Base-by-base conservation (phyloP, 2,113 vertebrate genomes). In the Campylorhamphus procurvoides region DNA sequence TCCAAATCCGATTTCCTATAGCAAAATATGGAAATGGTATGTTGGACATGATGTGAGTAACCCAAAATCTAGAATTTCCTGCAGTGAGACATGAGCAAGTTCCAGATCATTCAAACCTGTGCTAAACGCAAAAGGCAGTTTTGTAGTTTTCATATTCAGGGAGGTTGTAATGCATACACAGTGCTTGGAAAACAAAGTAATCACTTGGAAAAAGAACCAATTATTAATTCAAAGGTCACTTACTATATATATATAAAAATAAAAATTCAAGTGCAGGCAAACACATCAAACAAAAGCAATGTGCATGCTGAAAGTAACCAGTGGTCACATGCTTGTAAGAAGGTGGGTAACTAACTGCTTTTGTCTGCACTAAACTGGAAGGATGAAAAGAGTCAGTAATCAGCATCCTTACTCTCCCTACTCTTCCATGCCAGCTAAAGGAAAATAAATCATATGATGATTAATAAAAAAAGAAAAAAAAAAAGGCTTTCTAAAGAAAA, bases 241-340 rank as follows among this genome's bases (percentile, higher is more conserved):
- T 87, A 93, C 53, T 56, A 76, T 81, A 75, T 2, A 87, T 33
- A 58, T 49, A 76, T 31, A 60, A 22, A 62, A 63, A 49, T 33
- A 80, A 4, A 66, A 64, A 80, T 50, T 42, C 23, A 71, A 69
- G 4, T 42, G 9, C 25, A 27, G 17, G 64, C 33, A 55, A 53
- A 87, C 25, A 10, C 25, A 40, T 53, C 14, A 35, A 53, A 79
- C 14, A 76, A 76, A 84, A 93, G 2, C 42, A 31, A 60, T 4
- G 6, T 0, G 6, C 8, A 10, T 4, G 37, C 25, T 15, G 10
- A 62, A 79, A 62, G 19, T 1, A 1, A 37, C 50, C 68, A 18
- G n/a, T 0, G 3, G 25, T 12, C 2, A 1, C 28, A 9, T 18
- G 31, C 0, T 0, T 31, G 9, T 19, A 87, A 78, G 39, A 24